Evolutionary conservation across 64 coral and sea anemone genomes (phyloP), one percentile per base, ranked within the genome.

Genomic region (Montipora foliosa): DNA sequence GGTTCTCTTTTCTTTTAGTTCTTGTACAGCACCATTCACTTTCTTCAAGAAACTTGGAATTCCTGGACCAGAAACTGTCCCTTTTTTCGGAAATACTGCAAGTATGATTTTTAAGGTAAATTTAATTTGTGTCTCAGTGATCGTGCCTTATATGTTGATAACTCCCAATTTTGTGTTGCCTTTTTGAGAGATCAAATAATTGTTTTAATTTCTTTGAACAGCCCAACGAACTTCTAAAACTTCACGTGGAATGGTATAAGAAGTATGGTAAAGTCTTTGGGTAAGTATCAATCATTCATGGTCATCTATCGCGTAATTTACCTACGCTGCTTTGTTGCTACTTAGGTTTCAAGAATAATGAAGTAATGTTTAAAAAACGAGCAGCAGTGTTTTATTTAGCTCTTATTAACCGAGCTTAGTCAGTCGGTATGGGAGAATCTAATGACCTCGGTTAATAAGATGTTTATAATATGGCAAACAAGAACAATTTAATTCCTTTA

Each of bases 261-360:
- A 85, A 85, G 47, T 85, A 85, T 85, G 82, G 82, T 5, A 85
- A 85, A 16, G 46, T 85, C 4, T 85, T 85, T 85, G 82, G 82
- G 82, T 85, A 70, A 11, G 82, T 71, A 69, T 85, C 4, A 44
- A 76, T 13, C 4, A 12, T 47, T 17, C 4, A 57, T 57, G 2
- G 53, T 57, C 24, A 22, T 70, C 67, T 20, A 70, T 37, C 29
- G 29, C 29, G 29, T 37, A 37, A 37, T 37, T 37, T 1, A 37
- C 29, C 29, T 37, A 37, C 29, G 29, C 29, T 37, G 29, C 1
- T 1, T 37, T 37, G 29, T 37, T 37, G 29, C 29, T 37, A 37
- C 29, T 37, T 37, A 0, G 29, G 29, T 37, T 37, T 37, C 0
- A 37, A 37, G 29, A 37, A 37, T 37, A 37, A 37, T 37, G 29